A percentile compares a stretch with the other conserved stretches of the same genome.
phyloP scores from a whole-genome alignment of 2,888 invertebrate genomes.

The Thecocarcelia acutangulata region DNA sequence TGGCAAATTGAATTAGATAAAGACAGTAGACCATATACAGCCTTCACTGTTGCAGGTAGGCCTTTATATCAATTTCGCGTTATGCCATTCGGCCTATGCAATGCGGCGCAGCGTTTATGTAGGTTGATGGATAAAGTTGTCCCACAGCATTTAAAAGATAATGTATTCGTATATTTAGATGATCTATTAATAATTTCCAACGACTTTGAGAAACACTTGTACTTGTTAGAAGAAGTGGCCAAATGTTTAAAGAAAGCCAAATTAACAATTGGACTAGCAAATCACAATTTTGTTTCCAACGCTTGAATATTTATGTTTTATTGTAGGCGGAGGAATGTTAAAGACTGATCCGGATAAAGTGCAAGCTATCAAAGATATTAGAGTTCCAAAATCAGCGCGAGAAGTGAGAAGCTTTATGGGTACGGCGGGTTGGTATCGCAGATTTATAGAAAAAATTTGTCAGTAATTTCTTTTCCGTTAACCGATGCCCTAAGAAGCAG shows the following conservation, averaged over 20 bases:
- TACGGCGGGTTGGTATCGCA: too few relatives aligned
- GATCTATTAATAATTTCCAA: not conserved
- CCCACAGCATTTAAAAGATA: too few relatives aligned
- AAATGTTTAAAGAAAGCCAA: too few relatives aligned
- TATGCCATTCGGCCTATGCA: too few relatives aligned
- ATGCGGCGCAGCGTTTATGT: too few relatives aligned
- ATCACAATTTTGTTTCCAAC: not conserved
- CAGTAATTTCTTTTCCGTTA: not conserved
- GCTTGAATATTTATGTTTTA: not conserved
- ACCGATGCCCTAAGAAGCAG: constrained; percentile 11
- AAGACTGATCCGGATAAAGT: constrained; percentile 1
- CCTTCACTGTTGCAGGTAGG: not conserved
- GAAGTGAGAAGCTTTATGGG: constrained; percentile 2
- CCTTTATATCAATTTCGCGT: too few relatives aligned
- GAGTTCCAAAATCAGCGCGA: not conserved
- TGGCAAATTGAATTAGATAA: not conserved
- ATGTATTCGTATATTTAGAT: not conserved
- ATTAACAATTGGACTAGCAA: constrained; percentile 1
- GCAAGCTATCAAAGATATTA: too few relatives aligned
- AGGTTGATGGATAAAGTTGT: too few relatives aligned
- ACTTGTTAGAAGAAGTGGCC: not conserved
- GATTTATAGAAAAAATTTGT: not conserved
- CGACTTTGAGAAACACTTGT: not conserved
- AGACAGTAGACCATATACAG: not conserved
- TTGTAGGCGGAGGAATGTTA: not conserved